Base-by-base conservation (phyloP, 2,113 vertebrate genomes). In the Myotis davidii region DNA sequence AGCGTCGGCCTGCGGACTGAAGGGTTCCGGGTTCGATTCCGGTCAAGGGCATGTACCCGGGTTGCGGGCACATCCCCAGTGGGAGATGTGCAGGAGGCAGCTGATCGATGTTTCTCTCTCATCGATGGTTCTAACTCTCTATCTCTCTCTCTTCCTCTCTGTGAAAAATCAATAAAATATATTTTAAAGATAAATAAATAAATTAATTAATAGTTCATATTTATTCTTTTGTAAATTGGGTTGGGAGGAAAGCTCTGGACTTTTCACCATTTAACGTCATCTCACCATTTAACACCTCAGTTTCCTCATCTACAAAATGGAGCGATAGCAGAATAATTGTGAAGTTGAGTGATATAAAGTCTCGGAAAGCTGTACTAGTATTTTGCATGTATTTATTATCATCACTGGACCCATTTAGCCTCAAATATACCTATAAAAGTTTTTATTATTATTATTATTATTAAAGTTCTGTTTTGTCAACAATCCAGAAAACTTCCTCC, bases 261-360 rank as follows among this genome's bases (percentile, higher is more conserved):
- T 82, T 69, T n/a, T 52, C 17, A 82, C 39, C 52, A 45, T 29
- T 20, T 42, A 42, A 59, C 5, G 1, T 83, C 37, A 78, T 54
- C 76, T 54, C 6, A 54, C 50, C 20, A 54, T 23, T 56, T 56
- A 56, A 59, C 37, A 32, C 64, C 20, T 37, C 76, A 34, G 23
- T 83, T 77, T 91, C 42, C 91, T 88, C 37, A 73, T 79, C 61
- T 91, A 20, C 70, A 54, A 93, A 87, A 81, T 37, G 42, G 50
- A 69, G 9, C 23, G 20, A 72, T 27, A 59, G 4, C 50, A 86
- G 45, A 64, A 20, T 25, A 10, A 52, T 18, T 56, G 17, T 50
- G 64, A 78, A 77, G 85, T 48, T 29, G 91, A 65, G 9, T 61
- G 52, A 83, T 9, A 50, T 27, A 48, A 79, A 70, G 13, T 32